These are phyloP conservation scores for Abrostola triplasia DNA, from an alignment of 2,888 invertebrate species.

Conservation along the genomic window DNA sequence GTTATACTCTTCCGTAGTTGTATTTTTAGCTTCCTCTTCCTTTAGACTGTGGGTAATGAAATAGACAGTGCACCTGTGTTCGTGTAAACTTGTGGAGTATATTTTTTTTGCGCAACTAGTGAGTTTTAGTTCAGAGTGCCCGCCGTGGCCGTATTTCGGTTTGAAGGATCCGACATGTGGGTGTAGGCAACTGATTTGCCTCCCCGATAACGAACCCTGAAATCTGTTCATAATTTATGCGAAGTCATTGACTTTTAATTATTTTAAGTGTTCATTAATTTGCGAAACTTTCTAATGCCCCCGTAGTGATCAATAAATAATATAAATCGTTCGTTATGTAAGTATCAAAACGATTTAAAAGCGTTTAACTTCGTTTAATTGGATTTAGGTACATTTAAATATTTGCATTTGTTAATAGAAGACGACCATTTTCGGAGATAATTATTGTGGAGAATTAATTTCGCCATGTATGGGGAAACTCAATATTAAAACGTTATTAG, in stretches of 20 bases:
- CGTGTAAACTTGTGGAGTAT: no score
- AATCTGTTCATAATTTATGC: constrained; percentile 42
- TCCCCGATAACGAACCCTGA: neutral
- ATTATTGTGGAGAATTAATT: constrained; percentile 38
- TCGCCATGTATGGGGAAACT: constrained; percentile 27
- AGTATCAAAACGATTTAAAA: constrained; percentile 47
- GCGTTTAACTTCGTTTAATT: constrained; percentile 48
- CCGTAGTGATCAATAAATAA: constrained; percentile 48
- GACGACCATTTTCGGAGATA: constrained; percentile 32
- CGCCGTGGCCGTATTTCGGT: no score
- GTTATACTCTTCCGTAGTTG: no score
- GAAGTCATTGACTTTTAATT: constrained; percentile 69
- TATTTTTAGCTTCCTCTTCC: no score
- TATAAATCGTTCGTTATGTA: constrained; percentile 47
- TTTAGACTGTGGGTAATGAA: no score
- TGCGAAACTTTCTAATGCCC: constrained; percentile 68
- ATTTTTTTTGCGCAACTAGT: no score
- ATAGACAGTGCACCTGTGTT: no score
- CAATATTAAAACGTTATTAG: constrained; percentile 13
- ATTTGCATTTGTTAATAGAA: constrained; percentile 51
- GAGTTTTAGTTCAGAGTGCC: no score
- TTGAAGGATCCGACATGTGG: neutral
- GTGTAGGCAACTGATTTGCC: neutral
- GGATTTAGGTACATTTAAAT: constrained; percentile 29
- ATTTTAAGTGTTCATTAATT: constrained; percentile 70